Evolutionary conservation across 2,113 vertebrate species (phyloP).

Genomic region (Halichoeres trimaculatus): DNA sequence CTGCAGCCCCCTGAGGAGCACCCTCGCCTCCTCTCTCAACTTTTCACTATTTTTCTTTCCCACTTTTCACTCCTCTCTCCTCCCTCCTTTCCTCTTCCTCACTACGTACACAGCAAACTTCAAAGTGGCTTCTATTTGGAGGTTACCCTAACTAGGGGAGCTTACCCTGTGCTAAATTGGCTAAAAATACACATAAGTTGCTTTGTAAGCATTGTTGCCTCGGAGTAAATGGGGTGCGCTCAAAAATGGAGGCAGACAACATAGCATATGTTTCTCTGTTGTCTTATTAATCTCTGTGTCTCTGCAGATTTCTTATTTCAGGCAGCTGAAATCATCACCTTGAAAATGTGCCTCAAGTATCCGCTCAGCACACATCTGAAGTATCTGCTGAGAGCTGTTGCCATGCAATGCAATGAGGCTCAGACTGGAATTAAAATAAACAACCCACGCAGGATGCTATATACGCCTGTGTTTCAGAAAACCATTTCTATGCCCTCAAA

Average conservation of each 20-base stretch:
- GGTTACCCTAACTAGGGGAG: slow-evolving; percentile 20
- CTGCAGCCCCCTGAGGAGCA: slow-evolving; percentile 58
- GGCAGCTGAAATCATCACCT: slow-evolving; percentile 33
- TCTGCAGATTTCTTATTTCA: slow-evolving; percentile 6
- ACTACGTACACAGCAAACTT: slow-evolving; percentile 35
- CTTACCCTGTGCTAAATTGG: slow-evolving; percentile 14
- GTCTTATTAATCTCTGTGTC: not conserved
- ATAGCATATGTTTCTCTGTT: slow-evolving; percentile 5
- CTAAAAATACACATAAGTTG: slow-evolving; percentile 54
- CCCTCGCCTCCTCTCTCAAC: slow-evolving; percentile 65
- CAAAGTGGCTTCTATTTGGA: slow-evolving; percentile 57
- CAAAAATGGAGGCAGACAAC: slow-evolving; percentile 30
- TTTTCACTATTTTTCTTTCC: slow-evolving; percentile 57
- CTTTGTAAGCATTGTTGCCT: slow-evolving; percentile 52
- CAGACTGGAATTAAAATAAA: slow-evolving; percentile 66
- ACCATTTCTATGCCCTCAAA: slow-evolving; percentile 35
- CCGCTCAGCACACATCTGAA: slow-evolving; percentile 39
- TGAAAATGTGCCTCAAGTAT: slow-evolving; percentile 52
- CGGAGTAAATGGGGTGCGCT: slow-evolving; percentile 31
- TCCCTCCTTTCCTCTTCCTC: slow-evolving; percentile 39
- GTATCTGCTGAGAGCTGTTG: slow-evolving; percentile 55
- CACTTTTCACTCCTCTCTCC: slow-evolving; percentile 53
- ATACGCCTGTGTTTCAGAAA: slow-evolving; percentile 32
- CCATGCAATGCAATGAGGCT: slow-evolving; percentile 51
- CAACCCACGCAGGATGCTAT: slow-evolving; percentile 65